Evolutionary conservation across 2,113 vertebrate species (phyloP).

Genomic region (Perca flavescens): DNA sequence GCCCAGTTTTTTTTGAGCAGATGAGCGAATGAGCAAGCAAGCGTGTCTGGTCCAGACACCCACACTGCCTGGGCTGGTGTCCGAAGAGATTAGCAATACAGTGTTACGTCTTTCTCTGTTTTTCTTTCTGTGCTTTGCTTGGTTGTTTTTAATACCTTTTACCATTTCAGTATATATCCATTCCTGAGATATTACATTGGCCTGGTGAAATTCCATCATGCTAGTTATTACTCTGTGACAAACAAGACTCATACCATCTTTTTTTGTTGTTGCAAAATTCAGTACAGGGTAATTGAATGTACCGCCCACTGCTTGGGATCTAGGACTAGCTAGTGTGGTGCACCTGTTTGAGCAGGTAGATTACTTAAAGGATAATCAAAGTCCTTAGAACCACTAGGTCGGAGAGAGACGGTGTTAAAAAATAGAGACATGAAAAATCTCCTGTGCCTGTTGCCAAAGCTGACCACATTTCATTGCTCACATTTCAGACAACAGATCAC

Average conservation of each 20-base stretch:
- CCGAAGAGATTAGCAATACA: slow-evolving; percentile 64
- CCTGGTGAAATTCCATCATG: neutral
- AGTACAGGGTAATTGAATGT: neutral
- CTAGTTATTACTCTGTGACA: neutral
- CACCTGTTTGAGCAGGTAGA: neutral
- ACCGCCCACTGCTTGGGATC: neutral
- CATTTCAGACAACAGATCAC: neutral
- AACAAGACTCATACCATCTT: neutral
- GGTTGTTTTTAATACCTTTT: slow-evolving; percentile 30
- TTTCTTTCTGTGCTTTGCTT: slow-evolving; percentile 15
- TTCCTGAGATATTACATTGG: neutral
- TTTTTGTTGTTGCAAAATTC: neutral
- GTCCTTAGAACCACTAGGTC: neutral
- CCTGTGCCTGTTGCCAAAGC: neutral
- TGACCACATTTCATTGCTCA: neutral
- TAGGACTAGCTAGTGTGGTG: neutral
- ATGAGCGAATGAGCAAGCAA: slow-evolving; percentile 72
- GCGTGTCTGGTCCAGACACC: slow-evolving; percentile 71
- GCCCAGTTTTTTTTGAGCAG: slow-evolving; percentile 64
- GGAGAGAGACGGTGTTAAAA: neutral
- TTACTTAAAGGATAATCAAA: neutral
- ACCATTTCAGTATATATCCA: slow-evolving; percentile 1
- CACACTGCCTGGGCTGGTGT: slow-evolving; percentile 72
- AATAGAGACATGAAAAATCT: neutral
- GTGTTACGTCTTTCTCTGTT: slow-evolving; percentile 52